Percentiles rank a stretch among this genome's conserved stretches.
phyloP scores from a whole-genome alignment of 2,797 vertebrate genomes.

The Dendrocincla fuliginosa region DNA sequence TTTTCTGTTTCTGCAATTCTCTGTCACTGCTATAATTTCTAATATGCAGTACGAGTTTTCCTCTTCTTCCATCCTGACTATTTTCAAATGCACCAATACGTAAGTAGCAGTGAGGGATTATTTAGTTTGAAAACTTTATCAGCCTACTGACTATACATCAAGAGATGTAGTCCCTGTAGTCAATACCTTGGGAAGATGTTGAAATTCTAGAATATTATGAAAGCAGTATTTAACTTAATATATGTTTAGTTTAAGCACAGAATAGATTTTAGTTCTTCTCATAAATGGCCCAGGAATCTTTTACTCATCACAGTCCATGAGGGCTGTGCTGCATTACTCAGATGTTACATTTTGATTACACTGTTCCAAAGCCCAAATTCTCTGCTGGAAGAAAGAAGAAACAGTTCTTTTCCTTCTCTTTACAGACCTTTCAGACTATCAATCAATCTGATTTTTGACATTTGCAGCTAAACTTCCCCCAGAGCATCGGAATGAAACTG shows the following conservation, averaged over 20 bases:
- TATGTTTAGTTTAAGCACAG: background rate
- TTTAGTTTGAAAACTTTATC: background rate
- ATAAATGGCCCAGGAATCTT: background rate
- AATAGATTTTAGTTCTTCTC: background rate
- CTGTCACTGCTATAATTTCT: background rate
- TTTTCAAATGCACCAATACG: background rate
- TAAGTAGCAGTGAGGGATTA: background rate
- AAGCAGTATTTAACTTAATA: background rate
- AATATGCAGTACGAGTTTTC: background rate
- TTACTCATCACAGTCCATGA: background rate
- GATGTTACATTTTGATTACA: background rate
- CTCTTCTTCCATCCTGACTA: background rate
- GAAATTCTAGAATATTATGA: background rate
- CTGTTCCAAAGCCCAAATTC: background rate
- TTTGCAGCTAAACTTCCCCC: background rate
- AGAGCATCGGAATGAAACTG: background rate
- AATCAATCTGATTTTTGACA: background rate
- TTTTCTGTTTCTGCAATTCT: background rate
- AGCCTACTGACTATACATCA: background rate
- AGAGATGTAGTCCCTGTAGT: background rate
- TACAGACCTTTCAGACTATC: background rate
- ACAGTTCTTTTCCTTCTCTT: background rate
- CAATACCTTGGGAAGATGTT: background rate
- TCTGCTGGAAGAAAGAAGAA: background rate
- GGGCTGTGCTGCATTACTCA: background rate